Evolutionary conservation across 37 sponge, comb jelly and placozoan genomes (phyloP), one percentile per base, ranked within the genome.

Genomic region (Dysidea cf. avara): DNA sequence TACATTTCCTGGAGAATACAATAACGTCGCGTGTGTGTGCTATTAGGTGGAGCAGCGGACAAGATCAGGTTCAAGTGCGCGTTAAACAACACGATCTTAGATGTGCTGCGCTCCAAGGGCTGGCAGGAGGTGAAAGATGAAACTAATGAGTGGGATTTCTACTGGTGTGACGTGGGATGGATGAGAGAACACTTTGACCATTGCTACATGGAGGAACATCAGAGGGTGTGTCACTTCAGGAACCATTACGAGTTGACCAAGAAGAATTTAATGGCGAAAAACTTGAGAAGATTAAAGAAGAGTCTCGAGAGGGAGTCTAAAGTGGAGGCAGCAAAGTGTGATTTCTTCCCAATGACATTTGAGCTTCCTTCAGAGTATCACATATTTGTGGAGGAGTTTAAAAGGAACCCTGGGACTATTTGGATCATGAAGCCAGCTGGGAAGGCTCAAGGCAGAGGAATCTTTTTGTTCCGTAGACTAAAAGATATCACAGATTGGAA

Each of bases 381-480:
- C 39, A 86, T 99, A 2, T 99, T 99, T 84, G 99, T 99, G 38
- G 99, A 99, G 54, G 93, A 95, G 66, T 99, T 99, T 60, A 99
- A 99, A 75, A 79, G 75, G 29, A 66, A 86, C 25, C 96, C 96
- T 0, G 93, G 96, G 1, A 89, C 90, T 4, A 95, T 90, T 24
- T 99, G 99, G 99, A 99, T 99, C 70, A 99, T 99, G 99, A 99
- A 99, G 78, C 99, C 99, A 0, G 94, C 93, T 16, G 93, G 92
- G 7, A 99, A 95, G 61, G 92, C 99, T 25, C 99, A 99, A 53
- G 99, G 99, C 11, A 94, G 89, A 64, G 99, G 99, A 24, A 99
- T 99, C 20, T 99, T 99, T 46, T 86, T 99, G 4, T 99, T 99
- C 50, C 78, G 99, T 22, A 94, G 92, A 72, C 96, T 99, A 48